Percentiles rank a stretch among this genome's conserved stretches.
These are phyloP conservation scores for Thymallus thymallus DNA, from an alignment of 2,113 vertebrate species.

Conservation along the genomic window DNA sequence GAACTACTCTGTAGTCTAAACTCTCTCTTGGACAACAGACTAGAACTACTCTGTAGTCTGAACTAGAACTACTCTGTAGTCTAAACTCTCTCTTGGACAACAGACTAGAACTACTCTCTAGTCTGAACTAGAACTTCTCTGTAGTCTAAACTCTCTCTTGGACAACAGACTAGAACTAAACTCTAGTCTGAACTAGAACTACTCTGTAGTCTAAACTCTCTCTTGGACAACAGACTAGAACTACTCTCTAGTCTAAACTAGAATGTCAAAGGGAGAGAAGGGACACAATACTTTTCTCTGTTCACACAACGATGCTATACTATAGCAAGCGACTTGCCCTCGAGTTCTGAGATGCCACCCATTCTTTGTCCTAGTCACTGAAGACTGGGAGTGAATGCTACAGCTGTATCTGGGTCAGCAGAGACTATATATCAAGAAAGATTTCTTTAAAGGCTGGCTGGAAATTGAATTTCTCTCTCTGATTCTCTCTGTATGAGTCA, in stretches of 20 bases:
- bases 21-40: no score
- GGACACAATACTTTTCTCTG: not conserved
- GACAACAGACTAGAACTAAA: no score
- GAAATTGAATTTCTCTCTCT: not conserved
- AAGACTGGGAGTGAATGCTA: constrained; percentile 22
- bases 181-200: no score
- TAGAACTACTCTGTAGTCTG: no score
- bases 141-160: no score
- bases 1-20: no score
- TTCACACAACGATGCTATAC: not conserved
- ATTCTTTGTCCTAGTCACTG: constrained; percentile 20
- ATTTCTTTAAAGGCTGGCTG: constrained; percentile 32
- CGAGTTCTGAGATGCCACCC: constrained; percentile 17
- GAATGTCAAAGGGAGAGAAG: not conserved
- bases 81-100: no score
- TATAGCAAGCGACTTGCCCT: constrained; percentile 12
- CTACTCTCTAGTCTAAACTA: no score
- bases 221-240: no score
- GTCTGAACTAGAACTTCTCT: no score
- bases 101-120: not conserved
- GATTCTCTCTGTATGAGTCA: not conserved
- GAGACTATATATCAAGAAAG: constrained; percentile 6
- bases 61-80: no score
- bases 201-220: no score
- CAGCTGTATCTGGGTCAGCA: constrained; percentile 41